Evolutionary conservation across 2,797 vertebrate genomes (phyloP), one percentile per base, ranked within the genome.

Genomic region (Psittacula echo): DNA sequence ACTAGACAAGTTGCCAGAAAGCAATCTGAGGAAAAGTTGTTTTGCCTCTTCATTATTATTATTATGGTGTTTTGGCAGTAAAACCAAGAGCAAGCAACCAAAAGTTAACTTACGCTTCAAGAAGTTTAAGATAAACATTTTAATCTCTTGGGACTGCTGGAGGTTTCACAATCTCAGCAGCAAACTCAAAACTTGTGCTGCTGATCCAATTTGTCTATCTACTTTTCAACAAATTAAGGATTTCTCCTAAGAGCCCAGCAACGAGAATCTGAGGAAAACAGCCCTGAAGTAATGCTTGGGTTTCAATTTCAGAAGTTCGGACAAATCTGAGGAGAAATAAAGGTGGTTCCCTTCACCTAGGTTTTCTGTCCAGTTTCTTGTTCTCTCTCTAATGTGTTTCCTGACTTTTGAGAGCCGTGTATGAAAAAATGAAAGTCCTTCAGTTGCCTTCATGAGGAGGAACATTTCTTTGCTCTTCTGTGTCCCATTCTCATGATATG

Each of bases 161-260:
- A 91, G 58, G 48, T 78, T 95, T 93, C 92, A 83, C 89, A 93
- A 68, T 58, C 72, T 77, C 86, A 58, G 65, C 75, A 22, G 14
- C 27, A 56, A 87, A 16, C 23, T 50, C 64, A 27, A 4, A 2
- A 6, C 23, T 87, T 42, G 16, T 56, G 70, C 62, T 93, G 66
- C 53, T 61, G 74, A 60, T 60, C 50, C 82, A 20, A 44, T 84
- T 80, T 51, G 41, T 87, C 78, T 45, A 3, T 32, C 65, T 58
- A 54, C 65, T 73, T 94, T 86, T 85, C 85, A 78, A 74, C 81
- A 74, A 83, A 77, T 89, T 12, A 61, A 7, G 61, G 75, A 68
- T 77, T 75, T 44, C 71, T 93, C 53, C 39, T 5, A 37, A 42
- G 26, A 85, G 34, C 30, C 53, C 21, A 15, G 37, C 48, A 85